Evolutionary conservation across 2,113 vertebrate genomes (phyloP), one percentile per base, ranked within the genome.

Genomic region (Plectropomus leopardus): DNA sequence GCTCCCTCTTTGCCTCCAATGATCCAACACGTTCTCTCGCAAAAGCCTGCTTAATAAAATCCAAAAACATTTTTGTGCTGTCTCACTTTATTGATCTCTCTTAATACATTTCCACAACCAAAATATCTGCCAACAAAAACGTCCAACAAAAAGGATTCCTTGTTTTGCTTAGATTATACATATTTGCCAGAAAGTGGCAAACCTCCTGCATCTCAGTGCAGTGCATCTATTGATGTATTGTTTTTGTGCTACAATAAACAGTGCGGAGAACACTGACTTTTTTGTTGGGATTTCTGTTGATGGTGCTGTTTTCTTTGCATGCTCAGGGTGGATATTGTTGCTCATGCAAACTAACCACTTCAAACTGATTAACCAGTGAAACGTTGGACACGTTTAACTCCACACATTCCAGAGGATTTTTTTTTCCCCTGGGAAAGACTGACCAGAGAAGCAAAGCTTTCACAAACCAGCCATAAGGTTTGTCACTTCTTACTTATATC

Each of bases 321-420:
- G n/a, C 55, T 66, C 36, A 24, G 63, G 47, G 30, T 28, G 40
- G 60, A 55, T 55, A 9, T 40, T 28, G 50, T 68, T 64, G 36
- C 42, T 80, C 23, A 63, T 53, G 34, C 2, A 24, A 48, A 67
- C 10, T 28, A 30, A 44, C 45, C 65, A 57, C 21, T 71, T 64
- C 7, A 55, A 72, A 85, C 48, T 47, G 48, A 82, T 72, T 59
- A 67, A 68, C 59, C 28, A 30, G 40, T 26, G 40, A 75, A 81
- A 66, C 40, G 54, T 63, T 9, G 47, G 63, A 72, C 24, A 51
- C 3, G 36, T 40, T 19, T 55, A 60, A 59, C 24, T 59, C 73
- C 30, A 45, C 45, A 59, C 44, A 57, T 75, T 60, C 50, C 30
- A 16, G 30, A 65, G 24, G 72, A 42, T 57, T 21, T 53, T 58